phyloP scores from a whole-genome alignment of 1,140 invertebrate species.

The Uloborus diversus region DNA sequence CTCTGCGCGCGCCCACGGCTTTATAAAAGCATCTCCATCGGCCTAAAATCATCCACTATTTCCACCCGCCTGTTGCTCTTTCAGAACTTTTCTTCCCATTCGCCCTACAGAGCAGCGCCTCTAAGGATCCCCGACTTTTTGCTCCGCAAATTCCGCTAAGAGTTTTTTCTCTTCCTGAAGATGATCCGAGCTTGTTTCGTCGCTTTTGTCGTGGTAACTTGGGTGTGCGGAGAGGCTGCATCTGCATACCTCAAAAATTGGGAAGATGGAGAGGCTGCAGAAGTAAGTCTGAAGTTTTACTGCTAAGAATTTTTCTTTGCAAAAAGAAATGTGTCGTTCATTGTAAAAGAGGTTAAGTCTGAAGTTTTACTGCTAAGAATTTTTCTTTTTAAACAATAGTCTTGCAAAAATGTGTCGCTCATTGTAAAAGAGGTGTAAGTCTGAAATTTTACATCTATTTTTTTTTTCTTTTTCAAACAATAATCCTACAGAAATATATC shows the following conservation, averaged over 20 bases:
- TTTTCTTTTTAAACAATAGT: not conserved
- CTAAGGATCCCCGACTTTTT: not conserved
- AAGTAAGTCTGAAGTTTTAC: not conserved
- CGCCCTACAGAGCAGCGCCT: not conserved
- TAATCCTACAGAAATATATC: too few species aligned
- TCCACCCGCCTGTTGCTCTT: not conserved
- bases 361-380: not conserved
- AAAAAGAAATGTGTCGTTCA: too few species aligned
- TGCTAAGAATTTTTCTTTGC: not conserved
- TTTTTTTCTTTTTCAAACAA: too few species aligned
- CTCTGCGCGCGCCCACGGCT: not conserved
- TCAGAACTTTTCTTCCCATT: not conserved
- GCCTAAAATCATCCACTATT: not conserved
- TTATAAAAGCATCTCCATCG: not conserved
- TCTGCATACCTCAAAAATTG: constrained; percentile 20
- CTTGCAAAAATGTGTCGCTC: too few species aligned
- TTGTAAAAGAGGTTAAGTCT: too few species aligned
- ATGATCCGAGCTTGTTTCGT: constrained; percentile 8
- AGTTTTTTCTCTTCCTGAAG: too few species aligned
- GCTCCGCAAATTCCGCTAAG: not conserved
- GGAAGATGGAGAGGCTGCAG: constrained; percentile 18
- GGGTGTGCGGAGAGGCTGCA: constrained; percentile 14
- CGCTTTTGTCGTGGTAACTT: constrained; percentile 10
- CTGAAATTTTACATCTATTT: too few species aligned
- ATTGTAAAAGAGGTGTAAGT: too few species aligned